A percentile compares a stretch with the other conserved stretches of the same genome.
phyloP scores from a whole-genome alignment of 2,797 vertebrate species.

The Craterocephalus amniculus region DNA sequence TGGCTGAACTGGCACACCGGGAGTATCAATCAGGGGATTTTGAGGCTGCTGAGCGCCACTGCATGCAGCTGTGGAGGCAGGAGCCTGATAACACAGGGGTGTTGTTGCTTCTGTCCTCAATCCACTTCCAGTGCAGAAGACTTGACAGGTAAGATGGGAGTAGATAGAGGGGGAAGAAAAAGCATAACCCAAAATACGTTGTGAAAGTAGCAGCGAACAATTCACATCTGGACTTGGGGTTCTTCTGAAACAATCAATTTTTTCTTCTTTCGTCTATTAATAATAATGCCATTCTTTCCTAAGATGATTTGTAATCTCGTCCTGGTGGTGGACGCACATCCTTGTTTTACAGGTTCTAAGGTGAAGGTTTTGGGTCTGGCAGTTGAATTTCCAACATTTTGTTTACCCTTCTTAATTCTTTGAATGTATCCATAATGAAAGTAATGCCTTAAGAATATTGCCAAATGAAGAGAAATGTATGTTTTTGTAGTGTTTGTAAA shows the following conservation, averaged over 20 bases:
- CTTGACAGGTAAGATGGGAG: slow-evolving; percentile 92
- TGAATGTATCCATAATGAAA: background rate
- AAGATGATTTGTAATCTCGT: slow-evolving; percentile 15
- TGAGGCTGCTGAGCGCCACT: slow-evolving; percentile 99
- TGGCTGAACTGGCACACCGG: slow-evolving; percentile 99
- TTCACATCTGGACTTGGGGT: slow-evolving; percentile 25
- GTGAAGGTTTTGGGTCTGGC: slow-evolving; percentile 20
- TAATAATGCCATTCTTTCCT: background rate
- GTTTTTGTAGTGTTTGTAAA: background rate
- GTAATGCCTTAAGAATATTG: background rate
- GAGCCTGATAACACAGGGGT: slow-evolving; percentile 99
- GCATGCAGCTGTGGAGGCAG: slow-evolving; percentile 99
- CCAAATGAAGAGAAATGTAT: background rate
- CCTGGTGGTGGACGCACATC: slow-evolving; percentile 7
- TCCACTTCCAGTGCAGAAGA: slow-evolving; percentile 99
- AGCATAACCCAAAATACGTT: slow-evolving; percentile 26
- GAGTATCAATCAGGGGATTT: slow-evolving; percentile 99
- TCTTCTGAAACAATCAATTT: background rate
- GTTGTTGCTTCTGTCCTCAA: slow-evolving; percentile 96
- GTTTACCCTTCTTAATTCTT: background rate
- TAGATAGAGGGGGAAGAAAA: background rate
- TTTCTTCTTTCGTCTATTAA: slow-evolving; percentile 4
- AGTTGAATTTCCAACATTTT: background rate
- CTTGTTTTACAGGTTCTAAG: slow-evolving; percentile 41
- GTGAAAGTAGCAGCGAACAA: slow-evolving; percentile 30